Percentiles rank a stretch among this genome's conserved stretches.
Conservation (phyloP, 2,888 invertebrate genomes). For the Acrocyrtus sp. region DNA sequence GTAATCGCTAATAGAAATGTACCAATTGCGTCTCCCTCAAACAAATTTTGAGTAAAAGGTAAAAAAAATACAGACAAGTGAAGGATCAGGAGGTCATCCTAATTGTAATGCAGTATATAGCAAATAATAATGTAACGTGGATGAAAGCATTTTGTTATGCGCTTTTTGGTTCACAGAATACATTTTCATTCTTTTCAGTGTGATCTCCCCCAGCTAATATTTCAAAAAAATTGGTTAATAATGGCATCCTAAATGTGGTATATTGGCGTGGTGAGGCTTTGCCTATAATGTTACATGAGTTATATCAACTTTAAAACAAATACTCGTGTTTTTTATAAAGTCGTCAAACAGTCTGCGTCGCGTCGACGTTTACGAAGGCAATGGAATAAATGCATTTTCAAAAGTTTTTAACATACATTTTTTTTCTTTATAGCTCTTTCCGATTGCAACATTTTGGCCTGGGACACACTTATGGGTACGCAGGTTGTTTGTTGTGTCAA, state of each 20-base stretch:
- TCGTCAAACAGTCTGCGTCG: constrained; percentile 40
- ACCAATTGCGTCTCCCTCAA: not conserved
- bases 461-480: no score
- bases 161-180: no score
- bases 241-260: not conserved
- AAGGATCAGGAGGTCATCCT: constrained; percentile 37
- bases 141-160: not conserved
- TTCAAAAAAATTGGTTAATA: not conserved
- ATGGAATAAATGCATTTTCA: not conserved
- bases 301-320: constrained; percentile 22
- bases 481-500: no score
- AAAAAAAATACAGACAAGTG: no score
- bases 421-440: not conserved
- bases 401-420: not conserved
- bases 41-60: not conserved
- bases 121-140: no score
- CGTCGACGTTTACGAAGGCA: no score
- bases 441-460: not conserved
- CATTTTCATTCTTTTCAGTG: not conserved
- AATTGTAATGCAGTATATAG: constrained; percentile 48
- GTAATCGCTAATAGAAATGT: not conserved
- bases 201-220: not conserved
- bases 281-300: constrained; percentile 8
- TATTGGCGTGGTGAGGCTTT: not conserved
- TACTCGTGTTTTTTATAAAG: not conserved